Evolutionary conservation across 1,140 invertebrate genomes (phyloP), one percentile per base, ranked within the genome.

Genomic region (Paralvinella palmiformis): DNA sequence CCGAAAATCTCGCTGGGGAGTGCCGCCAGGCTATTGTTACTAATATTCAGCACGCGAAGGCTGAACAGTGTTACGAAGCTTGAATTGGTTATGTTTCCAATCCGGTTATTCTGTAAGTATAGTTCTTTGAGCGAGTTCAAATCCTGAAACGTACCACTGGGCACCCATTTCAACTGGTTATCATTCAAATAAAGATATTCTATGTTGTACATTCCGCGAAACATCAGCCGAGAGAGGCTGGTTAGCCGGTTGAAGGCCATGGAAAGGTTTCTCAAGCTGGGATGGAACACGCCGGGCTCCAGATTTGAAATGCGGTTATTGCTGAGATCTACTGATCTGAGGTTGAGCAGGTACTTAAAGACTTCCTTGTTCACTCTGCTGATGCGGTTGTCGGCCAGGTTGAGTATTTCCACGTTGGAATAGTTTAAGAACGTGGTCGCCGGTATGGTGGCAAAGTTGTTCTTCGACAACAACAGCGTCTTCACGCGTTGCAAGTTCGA

Each of bases 51-150:
- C 1, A 32, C 22, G 27, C 10, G 22, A 1, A 57, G 27, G 15
- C 20, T 15, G 17, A 22, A 22, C 27, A 57, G 33, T 5, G 35
- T 50, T 1, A 27, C 13, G 52, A 62, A 62, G 15, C 45, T 62
- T 3, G 41, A 5, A 13, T n/a, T 6, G 60, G 4, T 50, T 32
- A 62, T 22, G 3, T 15, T 22, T 1, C n/a, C 17, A 44, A 62
- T 62, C 29, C 20, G 45, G 41, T 62, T 62, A 29, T 62, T 50
- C 0, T 48, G 31, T 17, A 62, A 29, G 60, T 62, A 57, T 44
- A 62, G 37, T 17, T 6, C 20, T 20, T 62, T 36, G 1, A 62
- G 60, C 17, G 17, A 32, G 24, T 33, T 53, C 17, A 62, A 35
- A 29, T 56, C 60, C 17, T 36, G 29, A 57, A 62, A 62, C 22